Conservation (phyloP, 2,888 invertebrate genomes). For the Pegoplata infirma region DNA sequence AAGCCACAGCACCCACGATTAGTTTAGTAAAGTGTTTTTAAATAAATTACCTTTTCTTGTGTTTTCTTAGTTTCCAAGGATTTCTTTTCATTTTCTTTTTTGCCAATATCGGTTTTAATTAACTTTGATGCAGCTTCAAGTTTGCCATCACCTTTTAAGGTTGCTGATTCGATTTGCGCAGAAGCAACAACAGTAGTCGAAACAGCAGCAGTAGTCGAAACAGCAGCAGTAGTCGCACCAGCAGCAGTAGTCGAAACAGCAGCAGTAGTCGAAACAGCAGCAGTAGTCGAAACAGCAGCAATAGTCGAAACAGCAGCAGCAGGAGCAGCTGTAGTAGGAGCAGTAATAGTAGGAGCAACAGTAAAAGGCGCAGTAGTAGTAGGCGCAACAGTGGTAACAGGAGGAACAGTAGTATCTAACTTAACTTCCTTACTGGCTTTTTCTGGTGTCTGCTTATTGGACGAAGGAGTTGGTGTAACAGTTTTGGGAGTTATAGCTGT, state of each 20-base stretch:
- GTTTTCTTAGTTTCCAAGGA: neutral
- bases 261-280: too few species aligned
- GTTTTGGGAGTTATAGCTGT: neutral
- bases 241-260: too few species aligned
- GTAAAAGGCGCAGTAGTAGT: neutral
- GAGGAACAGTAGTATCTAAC: too few species aligned
- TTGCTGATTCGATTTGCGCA: neutral
- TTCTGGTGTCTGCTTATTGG: neutral
- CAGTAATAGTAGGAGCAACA: neutral
- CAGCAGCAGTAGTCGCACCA: neutral
- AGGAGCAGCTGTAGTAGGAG: neutral
- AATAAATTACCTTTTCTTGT: neutral
- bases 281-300: too few species aligned
- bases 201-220: neutral
- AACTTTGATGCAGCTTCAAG: neutral
- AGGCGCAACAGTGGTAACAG: neutral
- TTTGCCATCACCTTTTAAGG: neutral
- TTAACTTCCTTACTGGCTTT: neutral
- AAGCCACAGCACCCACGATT: too few species aligned
- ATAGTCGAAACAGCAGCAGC: neutral
- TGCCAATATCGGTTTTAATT: neutral
- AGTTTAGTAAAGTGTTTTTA: neutral
- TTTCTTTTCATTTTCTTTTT: conserved; percentile 27
- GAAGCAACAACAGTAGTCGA: neutral
- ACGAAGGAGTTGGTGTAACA: neutral